phyloP scores from a whole-genome alignment of 1,140 invertebrate species.

The Ooceraea biroi region DNA sequence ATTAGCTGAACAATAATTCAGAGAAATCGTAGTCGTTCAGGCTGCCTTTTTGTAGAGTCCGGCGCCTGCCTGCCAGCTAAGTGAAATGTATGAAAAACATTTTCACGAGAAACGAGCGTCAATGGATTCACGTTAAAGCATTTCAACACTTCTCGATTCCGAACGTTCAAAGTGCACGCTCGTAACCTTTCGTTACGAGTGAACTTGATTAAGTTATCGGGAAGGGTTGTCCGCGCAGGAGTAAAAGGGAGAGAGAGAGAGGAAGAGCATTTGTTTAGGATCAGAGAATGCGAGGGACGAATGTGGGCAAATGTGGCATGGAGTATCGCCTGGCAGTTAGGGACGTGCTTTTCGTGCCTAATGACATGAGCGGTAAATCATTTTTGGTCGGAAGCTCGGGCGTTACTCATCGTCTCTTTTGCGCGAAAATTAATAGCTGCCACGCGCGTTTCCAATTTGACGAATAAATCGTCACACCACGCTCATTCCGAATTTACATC shows the following conservation, averaged over 20 bases:
- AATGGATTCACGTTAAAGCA: slow-evolving; percentile 43
- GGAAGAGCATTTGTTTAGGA: slow-evolving; percentile 29
- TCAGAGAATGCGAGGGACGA: slow-evolving; percentile 23
- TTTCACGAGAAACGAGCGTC: slow-evolving; percentile 4
- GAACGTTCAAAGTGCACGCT: slow-evolving; percentile 31
- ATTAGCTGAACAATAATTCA: not conserved
- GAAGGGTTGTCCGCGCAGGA: slow-evolving; percentile 34
- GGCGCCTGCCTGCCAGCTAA: not conserved
- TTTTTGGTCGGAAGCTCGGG: slow-evolving; percentile 21
- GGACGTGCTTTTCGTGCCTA: slow-evolving; percentile 26
- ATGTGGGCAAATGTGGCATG: slow-evolving; percentile 6
- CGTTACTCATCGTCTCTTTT: slow-evolving; percentile 31
- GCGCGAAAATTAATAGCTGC: slow-evolving; percentile 40
- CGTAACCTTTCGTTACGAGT: slow-evolving; percentile 54
- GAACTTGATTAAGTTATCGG: slow-evolving; percentile 58
- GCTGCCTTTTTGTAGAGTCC: not conserved
- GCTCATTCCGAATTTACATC: not conserved
- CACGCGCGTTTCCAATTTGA: not conserved
- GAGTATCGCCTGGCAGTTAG: slow-evolving; percentile 40
- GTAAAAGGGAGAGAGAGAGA: not conserved
- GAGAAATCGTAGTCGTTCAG: not conserved
- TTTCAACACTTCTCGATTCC: slow-evolving; percentile 36
- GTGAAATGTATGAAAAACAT: slow-evolving; percentile 39
- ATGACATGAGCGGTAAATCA: slow-evolving; percentile 46
- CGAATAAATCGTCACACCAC: slow-evolving; percentile 3